These are phyloP conservation scores for Mongoloraphidia duomilia DNA, from an alignment of 2,888 invertebrate genomes.

Conservation along the genomic window DNA sequence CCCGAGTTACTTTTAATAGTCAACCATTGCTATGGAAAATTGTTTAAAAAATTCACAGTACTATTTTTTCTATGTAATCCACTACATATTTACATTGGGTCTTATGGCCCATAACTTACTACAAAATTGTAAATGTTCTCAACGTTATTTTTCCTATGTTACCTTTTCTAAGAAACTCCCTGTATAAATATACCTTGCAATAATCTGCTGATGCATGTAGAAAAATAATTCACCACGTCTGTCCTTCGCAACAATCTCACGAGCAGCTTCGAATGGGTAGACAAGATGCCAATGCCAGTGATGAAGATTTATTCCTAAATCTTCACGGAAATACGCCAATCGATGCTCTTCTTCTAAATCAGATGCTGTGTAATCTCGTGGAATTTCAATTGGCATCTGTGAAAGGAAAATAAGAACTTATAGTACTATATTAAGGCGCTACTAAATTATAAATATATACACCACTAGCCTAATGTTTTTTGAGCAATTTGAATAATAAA, in stretches of 20 bases:
- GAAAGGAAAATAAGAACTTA: conserved; percentile 6
- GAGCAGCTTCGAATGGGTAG: conserved; percentile 57
- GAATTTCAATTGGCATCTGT: conserved; percentile 53
- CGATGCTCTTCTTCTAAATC: conserved; percentile 63
- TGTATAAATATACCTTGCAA: conserved; percentile 33
- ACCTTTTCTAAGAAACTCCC: no score
- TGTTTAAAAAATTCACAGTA: no score
- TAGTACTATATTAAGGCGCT: neutral
- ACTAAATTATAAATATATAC: neutral
- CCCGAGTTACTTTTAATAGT: no score
- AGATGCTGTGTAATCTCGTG: conserved; percentile 60
- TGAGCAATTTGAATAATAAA: no score
- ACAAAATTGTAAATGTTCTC: no score
- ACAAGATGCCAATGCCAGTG: conserved; percentile 90
- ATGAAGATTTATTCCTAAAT: conserved; percentile 71
- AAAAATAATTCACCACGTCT: conserved; percentile 67
- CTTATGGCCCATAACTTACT: no score
- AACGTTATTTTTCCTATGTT: no score
- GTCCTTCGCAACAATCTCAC: conserved; percentile 53
- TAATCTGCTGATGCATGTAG: conserved; percentile 61
- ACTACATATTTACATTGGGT: no score
- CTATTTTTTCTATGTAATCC: no score
- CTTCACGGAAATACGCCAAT: conserved; percentile 73
- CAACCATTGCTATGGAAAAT: no score
- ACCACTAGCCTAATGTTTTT: neutral